Base-by-base conservation (phyloP, 2,113 vertebrate genomes). In the Herpailurus yagouaroundi region DNA sequence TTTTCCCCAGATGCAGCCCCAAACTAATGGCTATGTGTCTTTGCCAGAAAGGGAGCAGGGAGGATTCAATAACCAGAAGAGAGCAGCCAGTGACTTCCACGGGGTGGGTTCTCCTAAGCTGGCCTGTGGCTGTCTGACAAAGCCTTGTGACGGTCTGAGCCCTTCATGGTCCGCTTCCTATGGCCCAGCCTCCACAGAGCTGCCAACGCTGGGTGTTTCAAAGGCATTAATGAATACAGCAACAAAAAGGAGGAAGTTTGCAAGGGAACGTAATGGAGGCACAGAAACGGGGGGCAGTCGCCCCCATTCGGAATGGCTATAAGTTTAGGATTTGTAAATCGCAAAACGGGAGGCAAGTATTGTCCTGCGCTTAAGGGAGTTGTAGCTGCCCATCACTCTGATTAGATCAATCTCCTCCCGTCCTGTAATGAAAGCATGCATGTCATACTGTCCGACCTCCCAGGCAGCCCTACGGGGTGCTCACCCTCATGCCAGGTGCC, bases 251-350 rank as follows among this genome's bases (percentile, higher is more conserved):
- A 55, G 60, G 41, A 89, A 33, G 31, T 69, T 50, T 91, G 23
- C 41, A 64, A 69, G 45, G 48, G 9, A 27, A n/a, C 29, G 21
- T 7, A 68, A 29, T 64, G 57, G 50, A 86, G 73, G 10, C 41
- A 33, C 10, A 82, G 87, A 77, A 64, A 69, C 76, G 18, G 50
- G 48, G 16, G n/a, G 36, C 36, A 57, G 33, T 74, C n/a, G 7
- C 18, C 5, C 27, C 15, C 52, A 4, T 50, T 68, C 27, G 50
- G 6, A 31, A 52, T 33, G 23, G 21, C 25, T 69, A 1, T 74
- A 57, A 86, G 63, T 66, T 83, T 29, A 69, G n/a, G 36, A 66
- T 73, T 95, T 95, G 77, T 89, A 85, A 94, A 82, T 48, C 68
- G 1, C 1, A 68, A 45, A 79, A 50, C 36, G 2, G 29, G 64